Evolutionary conservation across 2,797 vertebrate genomes (phyloP).

Genomic region (Corythornis leucogaster): DNA sequence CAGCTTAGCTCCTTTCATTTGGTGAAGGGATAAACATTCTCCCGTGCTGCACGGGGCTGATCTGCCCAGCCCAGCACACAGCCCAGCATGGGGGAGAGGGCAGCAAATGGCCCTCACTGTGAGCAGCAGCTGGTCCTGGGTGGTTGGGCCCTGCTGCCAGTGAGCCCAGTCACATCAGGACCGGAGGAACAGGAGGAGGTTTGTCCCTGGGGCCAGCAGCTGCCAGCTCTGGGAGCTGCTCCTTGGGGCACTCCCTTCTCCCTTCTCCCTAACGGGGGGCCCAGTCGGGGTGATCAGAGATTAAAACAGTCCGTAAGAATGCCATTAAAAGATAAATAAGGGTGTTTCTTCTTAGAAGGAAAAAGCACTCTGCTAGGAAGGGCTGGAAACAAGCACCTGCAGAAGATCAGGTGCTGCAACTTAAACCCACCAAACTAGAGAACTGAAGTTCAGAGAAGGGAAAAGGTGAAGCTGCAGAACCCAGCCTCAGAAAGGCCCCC

Average conservation of each 20-base stretch:
- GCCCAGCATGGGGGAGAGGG: fast-evolving
- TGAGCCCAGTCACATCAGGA: fast-evolving
- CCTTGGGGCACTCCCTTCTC: background rate
- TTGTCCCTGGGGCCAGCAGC: background rate
- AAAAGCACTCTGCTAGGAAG: background rate
- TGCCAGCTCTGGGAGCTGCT: background rate
- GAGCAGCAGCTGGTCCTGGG: background rate
- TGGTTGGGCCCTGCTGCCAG: fast-evolving
- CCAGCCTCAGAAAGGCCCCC: background rate
- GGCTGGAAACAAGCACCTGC: background rate
- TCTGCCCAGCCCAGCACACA: background rate
- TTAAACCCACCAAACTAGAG: background rate
- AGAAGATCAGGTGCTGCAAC: background rate
- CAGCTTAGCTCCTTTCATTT: background rate
- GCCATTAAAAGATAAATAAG: background rate
- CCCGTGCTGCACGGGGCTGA: fast-evolving
- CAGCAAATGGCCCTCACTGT: background rate
- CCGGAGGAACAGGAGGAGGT: background rate
- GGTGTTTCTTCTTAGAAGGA: background rate
- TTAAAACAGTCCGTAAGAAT: background rate
- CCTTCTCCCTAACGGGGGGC: background rate
- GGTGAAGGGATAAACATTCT: fast-evolving
- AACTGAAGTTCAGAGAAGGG: background rate
- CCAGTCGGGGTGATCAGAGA: background rate
- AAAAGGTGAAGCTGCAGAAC: background rate